These are phyloP conservation scores for Tympanoctomys barrerae DNA, from an alignment of 2,797 vertebrate genomes.

Conservation along the genomic window DNA sequence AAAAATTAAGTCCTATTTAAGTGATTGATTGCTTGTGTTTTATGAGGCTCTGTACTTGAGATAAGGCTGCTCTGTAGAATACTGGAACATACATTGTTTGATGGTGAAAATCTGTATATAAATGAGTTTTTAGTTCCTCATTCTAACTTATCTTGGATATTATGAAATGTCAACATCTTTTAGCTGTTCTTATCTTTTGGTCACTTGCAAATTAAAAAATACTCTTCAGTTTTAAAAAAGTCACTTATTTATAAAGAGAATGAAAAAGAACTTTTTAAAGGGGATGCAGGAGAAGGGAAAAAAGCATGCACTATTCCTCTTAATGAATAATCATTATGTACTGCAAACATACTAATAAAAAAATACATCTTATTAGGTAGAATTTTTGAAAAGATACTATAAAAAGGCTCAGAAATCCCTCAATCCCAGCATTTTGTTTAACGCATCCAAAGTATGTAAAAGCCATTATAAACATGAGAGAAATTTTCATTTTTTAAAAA, in stretches of 20 bases:
- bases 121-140: slow-evolving; percentile 38
- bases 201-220: slow-evolving; percentile 29
- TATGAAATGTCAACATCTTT: slow-evolving; percentile 41
- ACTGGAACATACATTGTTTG: not conserved
- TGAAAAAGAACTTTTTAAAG: not conserved
- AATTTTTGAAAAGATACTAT: not conserved
- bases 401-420: slow-evolving; percentile 5
- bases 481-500: not conserved
- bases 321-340: not conserved
- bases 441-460: slow-evolving; percentile 2
- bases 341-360: not conserved
- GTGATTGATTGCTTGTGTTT: slow-evolving; percentile 21
- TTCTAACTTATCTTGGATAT: not conserved
- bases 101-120: slow-evolving; percentile 4
- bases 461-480: not conserved
- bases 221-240: slow-evolving; percentile 11
- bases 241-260: not conserved
- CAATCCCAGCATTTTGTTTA: slow-evolving; percentile 28
- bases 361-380: not conserved
- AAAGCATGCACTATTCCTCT: not conserved
- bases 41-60: not conserved
- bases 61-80: not conserved
- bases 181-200: slow-evolving; percentile 30
- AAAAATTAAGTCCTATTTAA: too few species aligned
- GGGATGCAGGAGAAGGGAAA: not conserved